Evolutionary conservation across 2,113 vertebrate genomes (phyloP).

Genomic region (Leiothrix lutea): DNA sequence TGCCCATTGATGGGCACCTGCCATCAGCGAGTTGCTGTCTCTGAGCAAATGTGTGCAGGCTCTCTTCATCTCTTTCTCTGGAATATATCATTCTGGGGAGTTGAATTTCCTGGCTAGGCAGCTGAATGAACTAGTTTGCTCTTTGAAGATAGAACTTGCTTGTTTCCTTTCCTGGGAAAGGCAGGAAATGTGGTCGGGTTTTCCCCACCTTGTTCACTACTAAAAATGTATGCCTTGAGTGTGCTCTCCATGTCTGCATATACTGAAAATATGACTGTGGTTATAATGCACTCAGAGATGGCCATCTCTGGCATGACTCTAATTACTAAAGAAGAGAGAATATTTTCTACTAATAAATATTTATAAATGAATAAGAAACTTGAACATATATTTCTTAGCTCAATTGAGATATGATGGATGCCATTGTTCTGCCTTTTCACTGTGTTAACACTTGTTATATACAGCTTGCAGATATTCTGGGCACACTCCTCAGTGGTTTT

Average conservation of each 20-base stretch:
- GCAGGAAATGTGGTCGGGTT: neutral
- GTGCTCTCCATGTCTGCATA: fast-evolving
- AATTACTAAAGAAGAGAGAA: neutral
- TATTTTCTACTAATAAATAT: neutral
- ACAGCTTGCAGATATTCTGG: neutral
- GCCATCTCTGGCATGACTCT: neutral
- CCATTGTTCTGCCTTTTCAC: neutral
- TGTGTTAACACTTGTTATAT: neutral
- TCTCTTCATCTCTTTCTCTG: neutral
- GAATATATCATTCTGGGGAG: neutral
- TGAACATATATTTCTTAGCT: neutral
- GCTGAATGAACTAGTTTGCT: neutral
- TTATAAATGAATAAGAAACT: neutral
- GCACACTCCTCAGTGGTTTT: neutral
- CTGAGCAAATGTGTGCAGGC: neutral
- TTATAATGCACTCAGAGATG: neutral
- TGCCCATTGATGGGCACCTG: fast-evolving
- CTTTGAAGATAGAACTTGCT: neutral
- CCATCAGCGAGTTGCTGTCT: neutral
- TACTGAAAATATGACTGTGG: neutral
- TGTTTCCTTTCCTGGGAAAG: neutral
- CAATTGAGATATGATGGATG: neutral
- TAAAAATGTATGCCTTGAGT: neutral
- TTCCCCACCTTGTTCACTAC: neutral
- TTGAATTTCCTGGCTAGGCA: neutral